A percentile compares a stretch with the other conserved stretches of the same genome.
Evolutionary conservation across 2,888 invertebrate genomes (phyloP).

Genomic region (Loripinus fragilis): DNA sequence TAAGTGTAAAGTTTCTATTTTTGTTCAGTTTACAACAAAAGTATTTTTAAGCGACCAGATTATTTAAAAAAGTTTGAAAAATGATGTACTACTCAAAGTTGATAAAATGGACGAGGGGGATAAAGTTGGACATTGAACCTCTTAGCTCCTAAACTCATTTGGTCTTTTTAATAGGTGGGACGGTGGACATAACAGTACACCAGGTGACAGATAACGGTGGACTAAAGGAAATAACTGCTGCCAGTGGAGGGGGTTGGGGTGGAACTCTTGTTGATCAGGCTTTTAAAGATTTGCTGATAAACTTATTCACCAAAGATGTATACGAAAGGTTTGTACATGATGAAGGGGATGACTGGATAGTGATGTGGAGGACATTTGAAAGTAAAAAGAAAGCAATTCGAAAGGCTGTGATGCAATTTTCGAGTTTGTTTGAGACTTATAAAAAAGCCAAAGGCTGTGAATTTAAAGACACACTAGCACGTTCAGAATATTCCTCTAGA

Average conservation of each 20-base stretch:
- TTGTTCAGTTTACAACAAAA: too few species aligned
- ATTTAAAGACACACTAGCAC: neutral
- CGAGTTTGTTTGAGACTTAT: too few species aligned
- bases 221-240: conserved; percentile 22
- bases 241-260: conserved; percentile 24
- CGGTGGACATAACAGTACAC: conserved; percentile 17
- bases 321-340: conserved; percentile 7
- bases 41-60: too few species aligned
- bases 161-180: neutral
- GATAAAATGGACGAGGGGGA: too few species aligned
- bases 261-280: conserved; percentile 15
- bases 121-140: too few species aligned
- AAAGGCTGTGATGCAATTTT: too few species aligned
- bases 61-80: too few species aligned
- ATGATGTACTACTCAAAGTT: too few species aligned
- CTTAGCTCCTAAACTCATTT: too few species aligned
- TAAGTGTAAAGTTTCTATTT: too few species aligned
- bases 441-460: neutral
- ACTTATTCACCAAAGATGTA: conserved; percentile 1
- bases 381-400: conserved; percentile 4
- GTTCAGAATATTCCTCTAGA: neutral
- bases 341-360: conserved; percentile 4
- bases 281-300: conserved; percentile 3
- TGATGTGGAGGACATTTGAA: conserved; percentile 19
- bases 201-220: conserved; percentile 13